phyloP scores from a whole-genome alignment of 2,113 vertebrate genomes.

The Calypte anna region DNA sequence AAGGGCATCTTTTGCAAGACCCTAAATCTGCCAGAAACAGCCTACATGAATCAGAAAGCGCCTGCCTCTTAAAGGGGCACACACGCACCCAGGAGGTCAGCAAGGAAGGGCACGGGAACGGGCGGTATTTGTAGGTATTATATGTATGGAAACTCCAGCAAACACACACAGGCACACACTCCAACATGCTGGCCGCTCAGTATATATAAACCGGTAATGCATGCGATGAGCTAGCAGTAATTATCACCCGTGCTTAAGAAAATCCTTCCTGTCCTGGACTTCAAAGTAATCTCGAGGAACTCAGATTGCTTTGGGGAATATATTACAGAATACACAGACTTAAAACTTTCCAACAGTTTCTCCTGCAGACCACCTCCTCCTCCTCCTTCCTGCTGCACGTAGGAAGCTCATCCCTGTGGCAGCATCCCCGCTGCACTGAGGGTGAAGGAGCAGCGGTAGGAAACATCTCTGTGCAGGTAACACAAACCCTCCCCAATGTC shows the following conservation, averaged over 20 bases:
- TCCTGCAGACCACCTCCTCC: neutral
- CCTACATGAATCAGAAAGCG: conserved; percentile 23
- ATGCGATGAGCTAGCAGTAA: neutral
- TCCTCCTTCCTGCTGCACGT: neutral
- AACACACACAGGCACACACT: neutral
- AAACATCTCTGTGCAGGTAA: neutral
- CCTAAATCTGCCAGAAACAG: conserved; percentile 69
- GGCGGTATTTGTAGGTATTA: rapidly evolving
- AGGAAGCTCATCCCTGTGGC: neutral
- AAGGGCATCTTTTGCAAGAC: conserved; percentile 56
- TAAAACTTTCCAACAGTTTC: conserved; percentile 29
- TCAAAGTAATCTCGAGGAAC: neutral
- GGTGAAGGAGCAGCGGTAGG: neutral
- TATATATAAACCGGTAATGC: neutral
- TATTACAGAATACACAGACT: neutral
- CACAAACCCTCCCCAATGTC: neutral
- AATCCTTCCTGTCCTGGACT: conserved; percentile 24
- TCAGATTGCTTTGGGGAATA: neutral
- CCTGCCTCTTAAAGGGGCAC: conserved; percentile 69
- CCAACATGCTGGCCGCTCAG: neutral
- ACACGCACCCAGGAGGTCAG: neutral
- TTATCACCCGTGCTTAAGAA: neutral
- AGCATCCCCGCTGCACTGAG: neutral
- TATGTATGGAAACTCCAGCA: neutral
- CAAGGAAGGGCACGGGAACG: neutral